Base-by-base conservation (phyloP, 2,888 invertebrate species). In the Petrolisthes cinctipes region DNA sequence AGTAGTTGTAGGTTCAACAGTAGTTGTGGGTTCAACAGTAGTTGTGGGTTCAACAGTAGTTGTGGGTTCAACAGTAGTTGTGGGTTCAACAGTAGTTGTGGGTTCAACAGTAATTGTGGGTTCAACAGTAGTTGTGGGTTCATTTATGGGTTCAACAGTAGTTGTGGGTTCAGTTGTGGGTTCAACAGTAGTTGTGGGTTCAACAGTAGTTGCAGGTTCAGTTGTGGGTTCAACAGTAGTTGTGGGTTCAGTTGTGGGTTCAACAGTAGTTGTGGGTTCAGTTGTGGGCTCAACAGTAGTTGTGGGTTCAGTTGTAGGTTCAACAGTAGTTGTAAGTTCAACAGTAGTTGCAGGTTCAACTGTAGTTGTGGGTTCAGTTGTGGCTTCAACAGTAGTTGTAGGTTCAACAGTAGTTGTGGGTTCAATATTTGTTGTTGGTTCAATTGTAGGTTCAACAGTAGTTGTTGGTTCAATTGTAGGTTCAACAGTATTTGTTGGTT, bases 391-490 rank as follows among this genome's bases (percentile, higher is more conserved):
- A 14, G 61, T 61, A 17, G 61, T 61, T 37, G 37, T 37, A 37
- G 37, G 61, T 61, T 7, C 54, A 7, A 20, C 57, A 53, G 80
- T 80, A 23, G 82, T 82, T 7, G 82, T 66, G n/a, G 82, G 53
- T 82, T 82, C 66, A 9, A n/a, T 82, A 57, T 37, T 82, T n/a
- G 82, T 82, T 23, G 82, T 82, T 0, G 82, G 82, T 82, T 66
- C 53, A 37, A 37, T 82, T n/a, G 82, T 82, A 14, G 82, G 51
- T 82, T 66, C 68, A 9, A 23, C 53, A 14, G 82, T 82, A 66
- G 82, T 76, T 37, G 76, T 76, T 0, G 37, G 51, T 51, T 51
- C 17, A 17, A 4, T 73, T 20, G 73, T 73, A 20, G 73, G 11
- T 11, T 73, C 37, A 37, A 11, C 14, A 14, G 76, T 76, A 51